Evolutionary conservation across 2,888 invertebrate species (phyloP).

Genomic region (Drosophila borborema): DNA sequence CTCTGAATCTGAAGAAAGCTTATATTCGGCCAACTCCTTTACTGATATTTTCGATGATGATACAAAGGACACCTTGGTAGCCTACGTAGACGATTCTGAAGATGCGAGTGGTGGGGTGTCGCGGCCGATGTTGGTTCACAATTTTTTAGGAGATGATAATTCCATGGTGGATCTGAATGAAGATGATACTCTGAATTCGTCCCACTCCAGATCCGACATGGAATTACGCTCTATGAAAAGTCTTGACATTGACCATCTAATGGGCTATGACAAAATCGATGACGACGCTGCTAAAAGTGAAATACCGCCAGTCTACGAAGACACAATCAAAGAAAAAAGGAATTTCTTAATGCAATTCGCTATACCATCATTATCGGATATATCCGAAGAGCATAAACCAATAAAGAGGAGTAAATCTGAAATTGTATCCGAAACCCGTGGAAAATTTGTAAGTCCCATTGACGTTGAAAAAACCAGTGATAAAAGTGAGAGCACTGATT

Average conservation of each 20-base stretch:
- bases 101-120: too few relatives aligned
- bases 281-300: neutral
- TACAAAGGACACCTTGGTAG: too few relatives aligned
- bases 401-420: accelerated
- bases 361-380: constrained; percentile 17
- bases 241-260: neutral
- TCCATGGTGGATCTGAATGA: neutral
- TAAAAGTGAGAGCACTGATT: neutral
- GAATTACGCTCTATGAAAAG: accelerated
- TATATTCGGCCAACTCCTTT: too few relatives aligned
- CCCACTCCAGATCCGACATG: neutral
- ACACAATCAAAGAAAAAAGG: neutral
- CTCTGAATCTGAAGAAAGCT: neutral
- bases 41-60: too few relatives aligned
- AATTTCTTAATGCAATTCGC: neutral
- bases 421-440: accelerated
- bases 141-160: too few relatives aligned
- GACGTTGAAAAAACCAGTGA: too few relatives aligned
- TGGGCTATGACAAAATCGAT: neutral
- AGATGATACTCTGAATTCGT: neutral
- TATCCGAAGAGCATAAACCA: constrained; percentile 46
- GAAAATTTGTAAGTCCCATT: constrained; percentile 52
- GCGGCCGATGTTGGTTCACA: neutral
- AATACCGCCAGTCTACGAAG: neutral
- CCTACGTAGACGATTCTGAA: neutral